Percentiles rank a stretch among this genome's conserved stretches.
Conservation (phyloP, 1,140 invertebrate genomes). For the Drosophila kikkawai region DNA sequence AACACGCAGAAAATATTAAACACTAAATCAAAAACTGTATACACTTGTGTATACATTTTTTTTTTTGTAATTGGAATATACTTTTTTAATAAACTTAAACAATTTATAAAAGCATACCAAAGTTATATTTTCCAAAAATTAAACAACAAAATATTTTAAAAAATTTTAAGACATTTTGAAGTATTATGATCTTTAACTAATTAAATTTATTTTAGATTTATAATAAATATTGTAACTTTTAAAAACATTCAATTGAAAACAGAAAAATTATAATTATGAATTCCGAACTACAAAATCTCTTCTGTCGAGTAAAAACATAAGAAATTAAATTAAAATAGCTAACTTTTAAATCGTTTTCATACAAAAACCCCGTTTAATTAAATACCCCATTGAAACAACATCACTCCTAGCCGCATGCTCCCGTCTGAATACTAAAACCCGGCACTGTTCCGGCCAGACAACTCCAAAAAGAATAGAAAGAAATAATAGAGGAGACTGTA, state of each 20-base stretch:
- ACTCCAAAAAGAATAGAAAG: conserved; percentile 30
- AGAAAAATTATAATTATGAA: background rate
- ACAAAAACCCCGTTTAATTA: background rate
- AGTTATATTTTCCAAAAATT: background rate
- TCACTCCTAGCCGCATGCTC: no score
- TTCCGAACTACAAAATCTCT: background rate
- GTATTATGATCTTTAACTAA: no score
- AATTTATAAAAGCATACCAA: background rate
- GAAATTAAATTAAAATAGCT: background rate
- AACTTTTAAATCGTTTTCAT: background rate
- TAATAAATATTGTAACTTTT: no score
- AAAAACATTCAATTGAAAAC: no score
- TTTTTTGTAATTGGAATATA: no score
- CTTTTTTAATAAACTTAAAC: background rate
- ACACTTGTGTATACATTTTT: background rate
- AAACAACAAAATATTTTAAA: background rate
- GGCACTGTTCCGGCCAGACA: conserved; percentile 38
- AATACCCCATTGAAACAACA: background rate
- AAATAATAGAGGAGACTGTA: background rate
- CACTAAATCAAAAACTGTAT: background rate
- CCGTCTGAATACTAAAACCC: background rate
- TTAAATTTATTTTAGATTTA: no score
- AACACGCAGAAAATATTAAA: background rate
- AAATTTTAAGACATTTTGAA: background rate
- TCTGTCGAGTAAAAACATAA: background rate